phyloP scores from a whole-genome alignment of 2,113 vertebrate species.

The Anguilla rostrata region DNA sequence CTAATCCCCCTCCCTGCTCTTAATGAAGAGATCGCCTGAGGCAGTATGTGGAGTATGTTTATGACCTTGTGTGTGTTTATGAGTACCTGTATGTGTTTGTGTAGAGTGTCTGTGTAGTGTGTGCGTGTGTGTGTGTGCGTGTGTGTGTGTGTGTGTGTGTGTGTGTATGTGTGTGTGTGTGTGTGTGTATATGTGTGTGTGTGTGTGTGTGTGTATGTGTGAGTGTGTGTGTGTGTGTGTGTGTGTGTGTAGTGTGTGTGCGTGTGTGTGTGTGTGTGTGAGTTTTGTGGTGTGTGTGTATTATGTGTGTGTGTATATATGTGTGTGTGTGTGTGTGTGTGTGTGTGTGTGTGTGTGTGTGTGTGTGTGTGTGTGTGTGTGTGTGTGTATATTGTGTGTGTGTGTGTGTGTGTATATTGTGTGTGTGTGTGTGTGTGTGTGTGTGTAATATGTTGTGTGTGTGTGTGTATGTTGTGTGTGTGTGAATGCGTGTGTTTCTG shows the following conservation, averaged over 20 bases:
- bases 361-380: not conserved
- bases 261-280: too few species aligned
- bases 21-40: not conserved
- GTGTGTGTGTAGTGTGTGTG: too few species aligned
- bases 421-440: not conserved
- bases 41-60: not conserved
- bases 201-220: too few species aligned
- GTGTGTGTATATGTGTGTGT: too few species aligned
- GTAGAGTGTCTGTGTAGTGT: not conserved
- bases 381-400: not conserved
- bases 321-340: not conserved
- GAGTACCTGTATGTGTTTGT: not conserved
- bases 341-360: not conserved
- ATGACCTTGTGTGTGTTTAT: not conserved
- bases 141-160: not conserved
- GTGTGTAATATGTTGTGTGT: too few species aligned
- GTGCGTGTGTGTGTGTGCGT: not conserved
- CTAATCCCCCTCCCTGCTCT: not conserved
- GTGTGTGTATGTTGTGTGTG: too few species aligned
- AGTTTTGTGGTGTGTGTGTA: too few species aligned
- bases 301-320: too few species aligned
- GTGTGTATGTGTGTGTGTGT: not conserved
- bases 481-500: too few species aligned
- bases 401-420: too few species aligned
- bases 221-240: too few species aligned